Percentiles rank a stretch among this genome's conserved stretches.
These are phyloP conservation scores for Cryptocephalus moraei DNA, from an alignment of 2,888 invertebrate species.

Conservation along the genomic window DNA sequence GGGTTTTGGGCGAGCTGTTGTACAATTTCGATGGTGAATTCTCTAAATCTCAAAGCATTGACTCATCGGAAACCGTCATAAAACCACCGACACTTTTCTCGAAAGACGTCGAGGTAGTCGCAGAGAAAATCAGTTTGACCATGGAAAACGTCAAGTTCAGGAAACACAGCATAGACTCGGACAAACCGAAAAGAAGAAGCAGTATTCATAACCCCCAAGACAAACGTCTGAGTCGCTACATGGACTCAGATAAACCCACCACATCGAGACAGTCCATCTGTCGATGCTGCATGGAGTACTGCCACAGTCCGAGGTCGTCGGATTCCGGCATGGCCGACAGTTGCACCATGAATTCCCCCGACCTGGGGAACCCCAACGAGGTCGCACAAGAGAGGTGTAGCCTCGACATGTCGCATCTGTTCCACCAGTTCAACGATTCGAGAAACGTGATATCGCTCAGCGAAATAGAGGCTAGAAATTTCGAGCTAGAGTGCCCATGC, in stretches of 20 bases:
- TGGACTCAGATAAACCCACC: slow-evolving; percentile 23
- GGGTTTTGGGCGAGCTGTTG: slow-evolving; percentile 43
- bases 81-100: slow-evolving; percentile 52
- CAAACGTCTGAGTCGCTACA: slow-evolving; percentile 43
- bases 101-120: slow-evolving; percentile 8
- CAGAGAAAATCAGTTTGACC: slow-evolving; percentile 20
- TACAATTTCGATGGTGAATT: slow-evolving; percentile 39
- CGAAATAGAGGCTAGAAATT: slow-evolving; percentile 46
- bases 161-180: slow-evolving; percentile 50
- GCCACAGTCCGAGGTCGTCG: slow-evolving; percentile 62
- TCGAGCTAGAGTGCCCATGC: slow-evolving; percentile 61
- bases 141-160: slow-evolving; percentile 31
- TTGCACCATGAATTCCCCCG: slow-evolving; percentile 63
- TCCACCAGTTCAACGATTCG: slow-evolving; percentile 22
- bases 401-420: slow-evolving; percentile 23
- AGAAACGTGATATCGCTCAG: slow-evolving; percentile 40
- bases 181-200: slow-evolving; percentile 42
- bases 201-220: slow-evolving; percentile 27
- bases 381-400: slow-evolving; percentile 22
- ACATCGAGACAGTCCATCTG: slow-evolving; percentile 20
- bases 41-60: slow-evolving; percentile 23
- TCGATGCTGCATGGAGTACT: slow-evolving; percentile 31
- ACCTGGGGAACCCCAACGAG: slow-evolving; percentile 37
- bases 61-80: slow-evolving; percentile 30
- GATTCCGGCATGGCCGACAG: slow-evolving; percentile 82